Evolutionary conservation across 1,140 invertebrate genomes (phyloP).

Genomic region (Caenorhabditis remanei): DNA sequence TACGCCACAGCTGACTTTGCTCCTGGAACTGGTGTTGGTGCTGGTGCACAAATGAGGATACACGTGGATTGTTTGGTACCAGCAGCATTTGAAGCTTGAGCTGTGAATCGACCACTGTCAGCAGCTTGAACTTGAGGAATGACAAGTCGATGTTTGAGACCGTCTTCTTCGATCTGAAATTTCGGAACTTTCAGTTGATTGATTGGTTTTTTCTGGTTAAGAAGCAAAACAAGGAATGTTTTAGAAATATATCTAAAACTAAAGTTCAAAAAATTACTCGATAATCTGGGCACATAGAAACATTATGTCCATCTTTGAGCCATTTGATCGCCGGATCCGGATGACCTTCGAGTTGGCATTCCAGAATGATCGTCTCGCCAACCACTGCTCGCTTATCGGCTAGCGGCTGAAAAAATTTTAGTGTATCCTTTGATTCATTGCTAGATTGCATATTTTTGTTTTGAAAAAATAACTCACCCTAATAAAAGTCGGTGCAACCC

Average conservation of each 20-base stretch:
- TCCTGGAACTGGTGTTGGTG: constrained; percentile 76
- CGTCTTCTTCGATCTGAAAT: constrained; percentile 70
- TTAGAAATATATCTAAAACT: background rate
- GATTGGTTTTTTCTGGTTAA: too few species aligned
- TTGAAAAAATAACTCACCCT: constrained; percentile 65
- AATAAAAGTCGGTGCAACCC: constrained; percentile 71
- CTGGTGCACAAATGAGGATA: constrained; percentile 77
- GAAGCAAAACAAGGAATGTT: background rate
- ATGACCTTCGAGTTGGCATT: constrained; percentile 75
- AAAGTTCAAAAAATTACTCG: constrained; percentile 60
- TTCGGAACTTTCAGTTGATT: background rate
- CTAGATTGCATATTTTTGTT: constrained; percentile 10
- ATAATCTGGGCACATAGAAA: constrained; percentile 76
- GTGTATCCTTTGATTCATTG: constrained; percentile 20
- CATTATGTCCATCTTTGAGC: constrained; percentile 77
- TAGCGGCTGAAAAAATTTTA: constrained; percentile 70
- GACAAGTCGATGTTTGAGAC: constrained; percentile 69
- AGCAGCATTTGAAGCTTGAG: constrained; percentile 76
- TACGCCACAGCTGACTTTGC: constrained; percentile 69
- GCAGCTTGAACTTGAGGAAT: constrained; percentile 71
- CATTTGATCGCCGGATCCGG: constrained; percentile 69
- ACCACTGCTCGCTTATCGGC: constrained; percentile 75
- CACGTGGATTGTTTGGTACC: constrained; percentile 77
- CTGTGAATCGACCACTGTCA: constrained; percentile 75
- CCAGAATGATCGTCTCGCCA: constrained; percentile 74